phyloP scores from a whole-genome alignment of 1,140 invertebrate species.

The Tigriopus japonicus region DNA sequence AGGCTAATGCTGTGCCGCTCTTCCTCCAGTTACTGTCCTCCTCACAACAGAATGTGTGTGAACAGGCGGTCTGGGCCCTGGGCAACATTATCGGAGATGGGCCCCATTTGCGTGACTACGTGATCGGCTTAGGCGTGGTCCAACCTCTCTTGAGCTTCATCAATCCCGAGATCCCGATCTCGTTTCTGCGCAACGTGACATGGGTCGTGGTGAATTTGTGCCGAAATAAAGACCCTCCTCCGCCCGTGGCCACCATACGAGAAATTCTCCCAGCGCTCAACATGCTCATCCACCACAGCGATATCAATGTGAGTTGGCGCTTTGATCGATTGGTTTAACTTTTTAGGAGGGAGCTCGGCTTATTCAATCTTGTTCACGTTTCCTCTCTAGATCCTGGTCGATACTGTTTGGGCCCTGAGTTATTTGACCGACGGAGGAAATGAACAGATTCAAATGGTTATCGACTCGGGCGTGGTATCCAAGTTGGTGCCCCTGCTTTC shows the following conservation, averaged over 20 bases:
- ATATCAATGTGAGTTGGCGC: constrained; percentile 65
- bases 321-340: background rate
- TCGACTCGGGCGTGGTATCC: constrained; percentile 85
- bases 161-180: constrained; percentile 74
- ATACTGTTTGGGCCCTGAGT: constrained; percentile 97
- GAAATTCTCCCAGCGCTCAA: constrained; percentile 86
- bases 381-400: constrained; percentile 71
- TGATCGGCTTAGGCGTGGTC: constrained; percentile 74
- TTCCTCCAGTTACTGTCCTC: constrained; percentile 79
- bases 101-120: constrained; percentile 68
- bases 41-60: constrained; percentile 88
- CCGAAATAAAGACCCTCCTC: constrained; percentile 85
- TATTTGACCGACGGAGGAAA: constrained; percentile 97
- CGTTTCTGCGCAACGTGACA: constrained; percentile 86
- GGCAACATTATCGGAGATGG: constrained; percentile 84
- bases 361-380: background rate
- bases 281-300: constrained; percentile 80
- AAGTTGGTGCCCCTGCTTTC: constrained; percentile 82
- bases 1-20: constrained; percentile 79
- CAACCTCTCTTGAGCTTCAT: constrained; percentile 73
- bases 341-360: background rate
- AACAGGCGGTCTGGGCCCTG: constrained; percentile 96
- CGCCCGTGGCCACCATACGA: constrained; percentile 60
- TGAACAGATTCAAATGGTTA: constrained; percentile 96
- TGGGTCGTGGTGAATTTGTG: constrained; percentile 96